Evolutionary conservation across 1,140 invertebrate genomes (phyloP).

Genomic region (Drosophila truncata): DNA sequence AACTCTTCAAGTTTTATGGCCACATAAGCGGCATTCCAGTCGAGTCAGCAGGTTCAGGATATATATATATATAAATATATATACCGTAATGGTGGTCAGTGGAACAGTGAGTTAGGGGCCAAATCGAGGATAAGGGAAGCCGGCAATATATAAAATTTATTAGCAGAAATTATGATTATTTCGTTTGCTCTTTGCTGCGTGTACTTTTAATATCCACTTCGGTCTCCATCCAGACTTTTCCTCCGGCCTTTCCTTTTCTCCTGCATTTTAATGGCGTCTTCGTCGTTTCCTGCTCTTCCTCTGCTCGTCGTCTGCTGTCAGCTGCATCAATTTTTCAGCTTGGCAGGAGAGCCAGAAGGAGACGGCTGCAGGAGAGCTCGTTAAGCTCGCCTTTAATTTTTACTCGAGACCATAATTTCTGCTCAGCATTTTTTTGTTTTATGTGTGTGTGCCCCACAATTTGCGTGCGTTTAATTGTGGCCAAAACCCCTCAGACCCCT

Average conservation of each 20-base stretch:
- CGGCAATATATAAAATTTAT: constrained; percentile 82
- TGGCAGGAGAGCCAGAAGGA: constrained; percentile 6
- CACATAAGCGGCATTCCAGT: constrained; percentile 70
- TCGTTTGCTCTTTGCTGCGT: constrained; percentile 75
- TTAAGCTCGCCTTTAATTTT: constrained; percentile 81
- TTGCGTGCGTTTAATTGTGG: constrained; percentile 80
- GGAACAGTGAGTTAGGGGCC: background rate
- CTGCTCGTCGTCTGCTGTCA: constrained; percentile 58
- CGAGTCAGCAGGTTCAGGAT: constrained; percentile 58
- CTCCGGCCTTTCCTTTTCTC: constrained; percentile 23
- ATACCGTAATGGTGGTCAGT: constrained; percentile 12
- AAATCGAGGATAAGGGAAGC: constrained; percentile 6
- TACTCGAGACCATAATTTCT: constrained; percentile 72
- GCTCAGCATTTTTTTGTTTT: constrained; percentile 55
- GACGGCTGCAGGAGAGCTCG: constrained; percentile 51
- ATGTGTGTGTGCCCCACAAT: constrained; percentile 50
- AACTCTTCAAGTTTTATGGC: constrained; percentile 73
- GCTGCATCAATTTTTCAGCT: constrained; percentile 74
- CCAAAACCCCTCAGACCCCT: constrained; percentile 6
- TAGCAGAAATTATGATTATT: constrained; percentile 84
- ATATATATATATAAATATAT: constrained; percentile 21
- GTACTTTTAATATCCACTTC: constrained; percentile 81
- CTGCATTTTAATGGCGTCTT: constrained; percentile 75
- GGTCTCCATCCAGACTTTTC: constrained; percentile 8
- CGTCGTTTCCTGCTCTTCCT: constrained; percentile 39